Evolutionary conservation across 2,888 invertebrate genomes (phyloP).

Genomic region (Apodemia duryi): DNA sequence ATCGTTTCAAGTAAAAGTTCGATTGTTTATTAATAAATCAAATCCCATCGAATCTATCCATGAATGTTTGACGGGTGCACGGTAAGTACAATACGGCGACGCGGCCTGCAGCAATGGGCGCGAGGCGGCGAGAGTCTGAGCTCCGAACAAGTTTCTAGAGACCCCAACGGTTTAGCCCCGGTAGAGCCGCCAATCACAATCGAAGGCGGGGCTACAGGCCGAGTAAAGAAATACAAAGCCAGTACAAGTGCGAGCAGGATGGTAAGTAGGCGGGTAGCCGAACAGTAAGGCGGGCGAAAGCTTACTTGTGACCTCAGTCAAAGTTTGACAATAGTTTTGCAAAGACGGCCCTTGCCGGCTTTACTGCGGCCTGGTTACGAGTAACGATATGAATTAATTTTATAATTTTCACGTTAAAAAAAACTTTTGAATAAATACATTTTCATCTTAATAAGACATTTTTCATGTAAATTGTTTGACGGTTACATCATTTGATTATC

Average conservation of each 20-base stretch:
- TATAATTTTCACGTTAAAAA: too few relatives aligned
- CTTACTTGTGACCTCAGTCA: conserved; percentile 30
- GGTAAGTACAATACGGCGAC: not conserved
- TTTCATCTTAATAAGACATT: too few relatives aligned
- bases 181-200: conserved; percentile 20
- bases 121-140: not conserved
- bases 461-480: too few relatives aligned
- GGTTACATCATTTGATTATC: too few relatives aligned
- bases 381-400: not conserved
- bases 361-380: not conserved
- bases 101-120: not conserved
- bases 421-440: too few relatives aligned
- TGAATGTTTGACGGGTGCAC: too few relatives aligned
- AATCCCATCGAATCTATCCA: too few relatives aligned
- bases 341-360: conserved; percentile 23
- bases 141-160: not conserved
- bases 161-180: not conserved
- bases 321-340: conserved; percentile 30
- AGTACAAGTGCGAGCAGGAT: conserved; percentile 33
- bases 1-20: too few relatives aligned
- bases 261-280: conserved; percentile 39
- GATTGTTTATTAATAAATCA: too few relatives aligned
- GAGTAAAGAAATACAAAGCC: conserved; percentile 33
- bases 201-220: conserved; percentile 42
- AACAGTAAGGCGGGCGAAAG: conserved; percentile 25